Conservation (phyloP, 2,113 vertebrate genomes). For the Macquaria australasica region DNA sequence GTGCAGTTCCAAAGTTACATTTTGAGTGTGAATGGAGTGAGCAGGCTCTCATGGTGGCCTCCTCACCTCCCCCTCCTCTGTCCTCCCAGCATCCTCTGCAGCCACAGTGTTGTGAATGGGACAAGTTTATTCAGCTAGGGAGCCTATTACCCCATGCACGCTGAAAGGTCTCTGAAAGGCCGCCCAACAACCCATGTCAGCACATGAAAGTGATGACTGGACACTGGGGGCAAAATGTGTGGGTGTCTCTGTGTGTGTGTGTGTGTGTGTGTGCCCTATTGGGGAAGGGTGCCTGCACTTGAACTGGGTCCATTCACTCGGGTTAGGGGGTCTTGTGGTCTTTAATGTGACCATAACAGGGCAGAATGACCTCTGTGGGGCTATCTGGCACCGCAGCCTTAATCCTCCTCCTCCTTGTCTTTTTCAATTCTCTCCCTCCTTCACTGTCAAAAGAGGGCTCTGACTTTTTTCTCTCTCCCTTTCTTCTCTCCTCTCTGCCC, state of each 20-base stretch:
- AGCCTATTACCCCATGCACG: conserved; percentile 57
- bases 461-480: conserved; percentile 86
- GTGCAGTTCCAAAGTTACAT: background rate
- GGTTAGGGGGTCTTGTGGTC: conserved; percentile 69
- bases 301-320: conserved; percentile 85
- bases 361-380: conserved; percentile 86
- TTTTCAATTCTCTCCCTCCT: conserved; percentile 78
- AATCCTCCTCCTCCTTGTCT: conserved; percentile 79
- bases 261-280: conserved; percentile 18
- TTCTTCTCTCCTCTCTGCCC: conserved; percentile 81
- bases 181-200: conserved; percentile 61
- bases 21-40: background rate
- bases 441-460: conserved; percentile 81
- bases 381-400: conserved; percentile 86
- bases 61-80: conserved; percentile 7
- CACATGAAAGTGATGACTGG: conserved; percentile 74
- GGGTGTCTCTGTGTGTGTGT: conserved; percentile 28
- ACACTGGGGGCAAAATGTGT: conserved; percentile 43
- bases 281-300: conserved; percentile 83
- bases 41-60: conserved; percentile 15
- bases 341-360: conserved; percentile 87
- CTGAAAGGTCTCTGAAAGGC: conserved; percentile 57
- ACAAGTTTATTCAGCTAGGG: conserved; percentile 69
- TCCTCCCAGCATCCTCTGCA: conserved; percentile 19
- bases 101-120: conserved; percentile 55